phyloP scores from a whole-genome alignment of 2,113 vertebrate species.

The Phasianus colchicus region DNA sequence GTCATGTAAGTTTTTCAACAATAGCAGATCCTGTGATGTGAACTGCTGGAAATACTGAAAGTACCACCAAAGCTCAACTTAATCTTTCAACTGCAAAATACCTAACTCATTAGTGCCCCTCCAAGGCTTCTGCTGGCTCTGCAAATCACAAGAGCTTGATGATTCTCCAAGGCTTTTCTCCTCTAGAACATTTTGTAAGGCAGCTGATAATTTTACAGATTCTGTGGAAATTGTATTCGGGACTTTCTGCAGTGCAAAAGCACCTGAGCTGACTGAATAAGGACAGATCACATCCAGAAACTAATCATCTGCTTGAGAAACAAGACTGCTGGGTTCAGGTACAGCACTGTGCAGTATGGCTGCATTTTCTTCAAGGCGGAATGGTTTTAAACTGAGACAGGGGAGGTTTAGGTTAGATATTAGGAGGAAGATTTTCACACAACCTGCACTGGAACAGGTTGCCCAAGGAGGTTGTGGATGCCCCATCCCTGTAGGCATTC shows the following conservation, averaged over 20 bases:
- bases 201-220: not conserved
- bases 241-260: not conserved
- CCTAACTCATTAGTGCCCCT: not conserved
- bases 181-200: not conserved
- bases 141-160: not conserved
- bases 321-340: not conserved
- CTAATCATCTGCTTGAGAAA: not conserved
- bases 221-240: accelerated
- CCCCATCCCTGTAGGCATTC: too few species aligned
- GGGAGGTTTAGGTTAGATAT: too few species aligned
- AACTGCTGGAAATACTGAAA: not conserved
- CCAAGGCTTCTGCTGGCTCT: not conserved
- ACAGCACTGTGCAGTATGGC: accelerated
- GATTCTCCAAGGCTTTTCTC: not conserved
- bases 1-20: not conserved
- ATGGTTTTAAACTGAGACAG: too few species aligned
- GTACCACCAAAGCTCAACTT: not conserved
- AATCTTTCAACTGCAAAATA: not conserved
- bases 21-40: not conserved
- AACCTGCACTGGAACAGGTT: too few species aligned
- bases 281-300: not conserved
- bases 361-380: too few species aligned
- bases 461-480: too few species aligned
- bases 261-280: not conserved
- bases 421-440: too few species aligned